Base-by-base conservation (phyloP, 2,113 vertebrate species). In the Delphinus delphis region DNA sequence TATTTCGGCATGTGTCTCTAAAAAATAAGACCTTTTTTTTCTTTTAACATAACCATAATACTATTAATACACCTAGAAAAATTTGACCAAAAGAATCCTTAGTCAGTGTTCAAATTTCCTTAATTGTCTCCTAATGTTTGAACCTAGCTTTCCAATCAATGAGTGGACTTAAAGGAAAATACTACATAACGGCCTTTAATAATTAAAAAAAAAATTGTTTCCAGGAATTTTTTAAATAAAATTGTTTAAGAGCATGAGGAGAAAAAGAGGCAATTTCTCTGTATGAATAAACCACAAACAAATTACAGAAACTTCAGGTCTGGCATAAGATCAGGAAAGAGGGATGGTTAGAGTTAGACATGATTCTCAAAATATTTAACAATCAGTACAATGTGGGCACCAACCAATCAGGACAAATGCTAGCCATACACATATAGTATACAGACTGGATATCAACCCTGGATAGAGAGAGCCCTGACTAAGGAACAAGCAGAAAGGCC, bases 311-410 rank as follows among this genome's bases (percentile, higher is more conserved):
- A 92, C 28, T 63, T 80, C 53, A 87, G 28, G 31, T 63, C 80
- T 87, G 55, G 23, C 21, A 44, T 71, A 73, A 85, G n/a, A 88
- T 88, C 65, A 79, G 26, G 77, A n/a, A 91, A 90, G 5, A 82
- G 26, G 20, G 63, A 91, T 33, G 15, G 47, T 28, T 44, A 82
- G 36, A 82, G 67, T 31, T 77, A 92, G 31, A 67, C 5, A 28
- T 25, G 25, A 88, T 55, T 95, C 86, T 82, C 74, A 88, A 92
- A 95, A 95, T 33, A 71, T 9, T 81, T 87, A 80, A 36, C 62
- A 47, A 71, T 88, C 23, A 71, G 4, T 31, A 44, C 26, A 87
- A 10, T 31, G 20, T 82, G 73, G 44, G 20, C 20, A 65, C 8
- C 82, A 95, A 73, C 21, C 73, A 25, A 71, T 63, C 11, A 79